phyloP scores from a whole-genome alignment of 2,113 vertebrate genomes.

The Ifrita kowaldi region DNA sequence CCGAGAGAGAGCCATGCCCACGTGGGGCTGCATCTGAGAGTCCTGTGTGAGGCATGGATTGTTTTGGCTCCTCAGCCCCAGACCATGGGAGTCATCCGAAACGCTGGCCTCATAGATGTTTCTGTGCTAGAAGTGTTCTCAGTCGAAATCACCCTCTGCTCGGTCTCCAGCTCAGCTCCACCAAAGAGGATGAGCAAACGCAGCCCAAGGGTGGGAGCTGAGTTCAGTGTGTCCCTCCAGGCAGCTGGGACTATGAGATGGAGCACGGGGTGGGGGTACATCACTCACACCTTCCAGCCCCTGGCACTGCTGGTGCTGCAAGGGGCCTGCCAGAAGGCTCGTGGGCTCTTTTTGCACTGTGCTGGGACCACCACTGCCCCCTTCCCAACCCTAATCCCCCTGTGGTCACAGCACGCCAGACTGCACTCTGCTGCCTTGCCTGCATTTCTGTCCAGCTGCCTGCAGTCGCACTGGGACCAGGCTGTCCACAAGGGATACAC shows the following conservation, averaged over 20 bases:
- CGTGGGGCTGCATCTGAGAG: neutral
- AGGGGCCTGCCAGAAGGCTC: neutral
- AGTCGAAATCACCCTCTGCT: neutral
- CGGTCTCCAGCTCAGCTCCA: neutral
- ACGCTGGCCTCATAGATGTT: neutral
- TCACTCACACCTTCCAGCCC: neutral
- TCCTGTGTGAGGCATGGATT: neutral
- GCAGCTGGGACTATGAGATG: neutral
- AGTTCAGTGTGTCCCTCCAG: neutral
- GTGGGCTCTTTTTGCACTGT: rapidly evolving
- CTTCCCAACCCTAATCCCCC: neutral
- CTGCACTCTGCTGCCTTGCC: neutral
- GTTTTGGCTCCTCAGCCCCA: neutral
- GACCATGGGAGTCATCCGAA: neutral
- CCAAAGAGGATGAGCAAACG: neutral
- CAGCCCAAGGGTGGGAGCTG: neutral
- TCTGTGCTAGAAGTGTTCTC: neutral
- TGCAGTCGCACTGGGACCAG: neutral
- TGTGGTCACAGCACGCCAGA: neutral
- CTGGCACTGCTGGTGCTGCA: neutral
- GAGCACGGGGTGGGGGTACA: neutral
- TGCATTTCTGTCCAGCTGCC: neutral
- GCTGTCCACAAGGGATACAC: neutral
- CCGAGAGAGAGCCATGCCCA: neutral
- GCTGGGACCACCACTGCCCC: neutral